Evolutionary conservation across 2,113 vertebrate species (phyloP).

Genomic region (Melozone crissalis): DNA sequence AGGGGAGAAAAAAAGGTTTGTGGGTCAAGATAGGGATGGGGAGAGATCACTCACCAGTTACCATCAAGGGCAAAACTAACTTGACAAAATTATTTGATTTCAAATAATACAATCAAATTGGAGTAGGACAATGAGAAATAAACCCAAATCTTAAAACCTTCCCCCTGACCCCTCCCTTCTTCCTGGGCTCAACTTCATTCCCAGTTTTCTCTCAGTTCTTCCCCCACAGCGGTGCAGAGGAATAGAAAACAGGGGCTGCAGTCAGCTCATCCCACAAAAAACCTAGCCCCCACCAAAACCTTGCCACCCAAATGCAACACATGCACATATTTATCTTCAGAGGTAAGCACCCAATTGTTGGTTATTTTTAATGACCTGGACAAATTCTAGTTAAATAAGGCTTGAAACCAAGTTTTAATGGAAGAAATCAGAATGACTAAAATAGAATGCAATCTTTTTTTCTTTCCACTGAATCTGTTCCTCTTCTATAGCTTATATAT

Average conservation of each 20-base stretch:
- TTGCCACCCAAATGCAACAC: neutral
- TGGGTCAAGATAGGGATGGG: neutral
- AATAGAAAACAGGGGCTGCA: neutral
- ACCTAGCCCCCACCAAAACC: neutral
- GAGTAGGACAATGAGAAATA: neutral
- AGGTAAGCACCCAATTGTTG: neutral
- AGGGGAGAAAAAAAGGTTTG: neutral
- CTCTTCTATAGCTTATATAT: neutral
- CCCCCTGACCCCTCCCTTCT: neutral
- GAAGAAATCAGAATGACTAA: neutral
- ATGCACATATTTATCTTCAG: neutral
- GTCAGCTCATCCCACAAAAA: neutral
- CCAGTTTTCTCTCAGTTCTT: neutral
- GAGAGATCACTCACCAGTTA: neutral
- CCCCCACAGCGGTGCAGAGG: rapidly evolving
- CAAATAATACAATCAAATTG: neutral
- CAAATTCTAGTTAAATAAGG: neutral
- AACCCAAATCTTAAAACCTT: neutral
- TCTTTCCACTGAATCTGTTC: neutral
- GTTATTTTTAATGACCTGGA: neutral
- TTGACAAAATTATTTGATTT: neutral
- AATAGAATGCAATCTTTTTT: neutral
- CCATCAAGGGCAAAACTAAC: neutral
- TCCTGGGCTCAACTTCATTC: neutral
- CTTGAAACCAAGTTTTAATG: neutral